A percentile compares a stretch with the other conserved stretches of the same genome.
These are phyloP conservation scores for Scelioninae gen. 1 DNA, from an alignment of 2,888 invertebrate species.

Conservation along the genomic window DNA sequence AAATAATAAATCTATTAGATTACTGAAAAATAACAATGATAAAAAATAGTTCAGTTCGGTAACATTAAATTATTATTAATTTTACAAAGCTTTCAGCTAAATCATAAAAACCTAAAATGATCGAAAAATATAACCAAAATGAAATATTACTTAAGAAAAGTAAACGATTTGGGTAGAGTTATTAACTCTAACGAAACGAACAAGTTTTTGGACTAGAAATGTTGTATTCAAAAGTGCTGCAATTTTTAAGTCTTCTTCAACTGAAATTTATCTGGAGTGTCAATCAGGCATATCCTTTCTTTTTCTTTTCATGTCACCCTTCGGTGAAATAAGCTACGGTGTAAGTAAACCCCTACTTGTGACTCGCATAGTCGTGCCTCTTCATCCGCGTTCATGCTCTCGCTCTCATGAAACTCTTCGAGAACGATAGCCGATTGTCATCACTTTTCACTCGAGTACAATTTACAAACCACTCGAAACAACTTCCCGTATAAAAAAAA, in stretches of 20 bases:
- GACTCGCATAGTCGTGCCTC: slow-evolving; percentile 57
- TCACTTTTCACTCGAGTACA: slow-evolving; percentile 69
- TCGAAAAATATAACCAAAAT: too few species aligned
- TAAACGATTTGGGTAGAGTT: too few species aligned
- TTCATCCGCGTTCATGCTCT: slow-evolving; percentile 62
- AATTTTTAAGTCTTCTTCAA: slow-evolving; percentile 60
- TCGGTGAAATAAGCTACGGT: slow-evolving; percentile 64
- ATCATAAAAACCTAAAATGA: too few species aligned
- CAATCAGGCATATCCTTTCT: slow-evolving; percentile 62
- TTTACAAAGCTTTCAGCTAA: too few species aligned
- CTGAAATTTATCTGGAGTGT: slow-evolving; percentile 60
- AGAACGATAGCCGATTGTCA: slow-evolving; percentile 72
- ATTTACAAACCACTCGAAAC: slow-evolving; percentile 43
- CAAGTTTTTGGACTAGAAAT: slow-evolving; percentile 17
- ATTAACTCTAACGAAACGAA: background rate
- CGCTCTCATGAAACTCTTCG: slow-evolving; percentile 54
- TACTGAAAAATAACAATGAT: too few species aligned
- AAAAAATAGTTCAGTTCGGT: too few species aligned
- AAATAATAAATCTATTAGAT: too few species aligned
- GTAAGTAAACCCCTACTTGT: slow-evolving; percentile 68
- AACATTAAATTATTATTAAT: too few species aligned
- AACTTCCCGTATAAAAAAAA: slow-evolving; percentile 21
- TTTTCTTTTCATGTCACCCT: slow-evolving; percentile 61
- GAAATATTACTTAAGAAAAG: too few species aligned
- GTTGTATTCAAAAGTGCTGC: slow-evolving; percentile 28